These are phyloP conservation scores for Melipona beecheii DNA, from an alignment of 2,888 invertebrate species.

Conservation along the genomic window DNA sequence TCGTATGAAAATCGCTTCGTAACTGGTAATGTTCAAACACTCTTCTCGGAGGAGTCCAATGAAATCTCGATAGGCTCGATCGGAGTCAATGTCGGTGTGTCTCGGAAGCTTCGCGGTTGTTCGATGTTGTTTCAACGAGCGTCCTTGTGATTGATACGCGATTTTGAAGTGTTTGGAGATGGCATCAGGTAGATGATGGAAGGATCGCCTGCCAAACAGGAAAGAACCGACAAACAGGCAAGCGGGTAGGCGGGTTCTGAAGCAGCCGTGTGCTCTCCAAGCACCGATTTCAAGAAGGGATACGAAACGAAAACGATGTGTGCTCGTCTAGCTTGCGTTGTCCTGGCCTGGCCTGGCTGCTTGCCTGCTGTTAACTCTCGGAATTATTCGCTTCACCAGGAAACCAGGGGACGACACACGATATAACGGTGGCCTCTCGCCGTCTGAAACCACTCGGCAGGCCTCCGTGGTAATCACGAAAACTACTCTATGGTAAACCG, in stretches of 20 bases:
- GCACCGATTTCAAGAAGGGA: not conserved
- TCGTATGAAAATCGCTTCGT: too few species aligned
- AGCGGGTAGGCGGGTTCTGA: constrained; percentile 26
- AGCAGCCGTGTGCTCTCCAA: not conserved
- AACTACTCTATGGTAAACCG: constrained; percentile 29
- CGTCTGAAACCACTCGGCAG: constrained; percentile 21
- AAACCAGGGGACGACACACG: constrained; percentile 56
- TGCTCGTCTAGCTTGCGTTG: constrained; percentile 14
- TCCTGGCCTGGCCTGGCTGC: constrained; percentile 60
- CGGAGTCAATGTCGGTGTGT: too few species aligned
- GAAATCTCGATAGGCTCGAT: too few species aligned
- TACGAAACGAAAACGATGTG: constrained; percentile 13
- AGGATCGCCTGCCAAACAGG: too few species aligned
- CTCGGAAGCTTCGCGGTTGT: too few species aligned
- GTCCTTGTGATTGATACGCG: too few species aligned
- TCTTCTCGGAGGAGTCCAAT: too few species aligned
- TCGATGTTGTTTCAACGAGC: too few species aligned
- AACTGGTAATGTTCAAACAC: too few species aligned
- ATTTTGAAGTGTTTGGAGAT: too few species aligned
- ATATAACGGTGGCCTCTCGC: constrained; percentile 64
- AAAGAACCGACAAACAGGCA: constrained; percentile 28
- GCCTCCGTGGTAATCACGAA: constrained; percentile 28
- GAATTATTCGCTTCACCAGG: constrained; percentile 63
- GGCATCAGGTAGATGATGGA: too few species aligned
- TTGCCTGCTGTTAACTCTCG: constrained; percentile 70